Evolutionary conservation across 2,113 vertebrate species (phyloP).

Genomic region (Collichthys lucidus): DNA sequence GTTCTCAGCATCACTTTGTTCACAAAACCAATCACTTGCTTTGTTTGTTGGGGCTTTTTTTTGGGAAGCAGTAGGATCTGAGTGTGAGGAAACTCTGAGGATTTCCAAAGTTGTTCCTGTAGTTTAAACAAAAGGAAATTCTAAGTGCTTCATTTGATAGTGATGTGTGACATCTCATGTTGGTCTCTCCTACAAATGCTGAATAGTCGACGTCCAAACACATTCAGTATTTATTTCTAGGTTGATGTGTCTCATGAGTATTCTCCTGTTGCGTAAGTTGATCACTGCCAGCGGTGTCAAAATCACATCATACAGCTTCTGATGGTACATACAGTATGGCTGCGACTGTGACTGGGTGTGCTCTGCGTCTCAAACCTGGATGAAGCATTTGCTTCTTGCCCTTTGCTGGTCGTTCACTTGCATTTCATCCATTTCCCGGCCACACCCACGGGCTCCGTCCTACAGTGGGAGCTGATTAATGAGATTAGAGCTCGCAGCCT

Average conservation of each 20-base stretch:
- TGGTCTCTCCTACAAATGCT: not conserved
- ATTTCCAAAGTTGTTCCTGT: not conserved
- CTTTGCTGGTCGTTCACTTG: slow-evolving; percentile 4
- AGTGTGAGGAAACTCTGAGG: not conserved
- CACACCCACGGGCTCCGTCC: slow-evolving; percentile 46
- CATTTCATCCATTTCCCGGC: slow-evolving; percentile 33
- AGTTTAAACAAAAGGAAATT: not conserved
- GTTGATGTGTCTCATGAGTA: not conserved
- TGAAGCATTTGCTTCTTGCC: not conserved
- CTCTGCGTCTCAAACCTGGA: slow-evolving; percentile 12
- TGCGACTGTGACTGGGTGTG: slow-evolving; percentile 1
- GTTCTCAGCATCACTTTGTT: slow-evolving; percentile 50
- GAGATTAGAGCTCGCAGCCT: slow-evolving; percentile 44
- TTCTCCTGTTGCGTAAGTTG: not conserved
- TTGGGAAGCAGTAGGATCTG: slow-evolving; percentile 7
- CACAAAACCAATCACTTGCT: slow-evolving; percentile 24
- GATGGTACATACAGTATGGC: not conserved
- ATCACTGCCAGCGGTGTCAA: not conserved
- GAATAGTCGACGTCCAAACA: not conserved
- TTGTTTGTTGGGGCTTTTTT: slow-evolving; percentile 19
- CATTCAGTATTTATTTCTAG: not conserved
- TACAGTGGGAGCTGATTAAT: slow-evolving; percentile 45
- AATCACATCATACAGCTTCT: not conserved
- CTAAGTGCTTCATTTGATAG: not conserved
- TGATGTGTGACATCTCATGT: not conserved